Conservation (phyloP, 2,888 invertebrate species). For the Nephrotoma appendiculata region DNA sequence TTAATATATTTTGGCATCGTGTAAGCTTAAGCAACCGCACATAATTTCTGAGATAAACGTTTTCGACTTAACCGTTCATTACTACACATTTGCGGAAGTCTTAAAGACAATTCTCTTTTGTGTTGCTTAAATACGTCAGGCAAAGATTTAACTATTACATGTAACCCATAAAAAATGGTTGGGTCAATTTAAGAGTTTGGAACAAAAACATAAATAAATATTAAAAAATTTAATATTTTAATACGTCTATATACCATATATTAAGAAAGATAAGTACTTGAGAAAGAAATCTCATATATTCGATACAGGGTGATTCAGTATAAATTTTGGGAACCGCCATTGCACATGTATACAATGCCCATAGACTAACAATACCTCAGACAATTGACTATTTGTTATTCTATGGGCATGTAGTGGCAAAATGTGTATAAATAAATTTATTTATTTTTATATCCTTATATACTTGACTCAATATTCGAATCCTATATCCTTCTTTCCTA, state of each 20-base stretch:
- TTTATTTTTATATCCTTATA: background rate
- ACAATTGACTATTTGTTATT: background rate
- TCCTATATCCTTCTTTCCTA: background rate
- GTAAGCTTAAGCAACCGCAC: background rate
- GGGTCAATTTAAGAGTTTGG: background rate
- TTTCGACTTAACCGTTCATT: background rate
- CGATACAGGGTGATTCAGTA: background rate
- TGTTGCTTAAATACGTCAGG: background rate
- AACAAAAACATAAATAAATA: background rate
- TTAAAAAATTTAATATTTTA: background rate
- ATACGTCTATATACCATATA: background rate
- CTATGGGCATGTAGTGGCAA: background rate
- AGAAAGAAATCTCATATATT: background rate
- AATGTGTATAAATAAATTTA: background rate
- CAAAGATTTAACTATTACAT: background rate
- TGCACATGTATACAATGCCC: background rate
- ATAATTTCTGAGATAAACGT: background rate
- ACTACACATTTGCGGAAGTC: background rate
- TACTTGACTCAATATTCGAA: background rate
- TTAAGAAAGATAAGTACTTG: background rate
- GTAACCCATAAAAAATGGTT: background rate
- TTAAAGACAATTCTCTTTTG: background rate
- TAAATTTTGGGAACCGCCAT: background rate
- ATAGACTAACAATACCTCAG: background rate
- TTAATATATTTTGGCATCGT: background rate